Evolutionary conservation across 2,888 invertebrate species (phyloP).

Genomic region (Zygothrica quintamaculata): DNA sequence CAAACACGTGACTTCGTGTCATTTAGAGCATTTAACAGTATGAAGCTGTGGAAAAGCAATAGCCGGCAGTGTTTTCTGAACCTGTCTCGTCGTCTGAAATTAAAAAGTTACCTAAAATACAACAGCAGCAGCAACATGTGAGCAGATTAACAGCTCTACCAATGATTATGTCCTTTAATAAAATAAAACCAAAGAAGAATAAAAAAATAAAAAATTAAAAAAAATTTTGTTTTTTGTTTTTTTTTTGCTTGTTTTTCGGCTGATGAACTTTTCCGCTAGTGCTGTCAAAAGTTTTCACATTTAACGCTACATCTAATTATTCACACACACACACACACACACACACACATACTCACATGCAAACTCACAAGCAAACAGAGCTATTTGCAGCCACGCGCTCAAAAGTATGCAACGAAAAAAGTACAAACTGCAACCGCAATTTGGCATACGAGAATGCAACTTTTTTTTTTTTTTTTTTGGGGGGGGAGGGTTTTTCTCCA

Average conservation of each 20-base stretch:
- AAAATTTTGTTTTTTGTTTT: too few species aligned
- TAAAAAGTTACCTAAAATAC: conserved; percentile 19
- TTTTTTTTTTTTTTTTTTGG: too few species aligned
- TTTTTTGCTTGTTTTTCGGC: conserved; percentile 31
- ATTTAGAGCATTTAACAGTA: conserved; percentile 76
- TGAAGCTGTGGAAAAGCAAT: conserved; percentile 26
- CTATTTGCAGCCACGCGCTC: conserved; percentile 45
- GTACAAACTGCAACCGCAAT: conserved; percentile 10
- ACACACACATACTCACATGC: conserved; percentile 5
- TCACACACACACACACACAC: conserved; percentile 5
- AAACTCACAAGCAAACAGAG: conserved; percentile 33
- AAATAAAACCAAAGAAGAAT: too few species aligned
- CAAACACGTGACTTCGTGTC: conserved; percentile 81
- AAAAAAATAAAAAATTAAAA: too few species aligned
- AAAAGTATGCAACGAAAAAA: conserved; percentile 59
- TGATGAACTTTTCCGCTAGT: conserved; percentile 17
- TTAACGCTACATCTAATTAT: conserved; percentile 4
- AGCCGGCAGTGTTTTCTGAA: conserved; percentile 29
- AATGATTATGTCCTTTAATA: too few species aligned
- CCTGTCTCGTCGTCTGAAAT: conserved; percentile 18
- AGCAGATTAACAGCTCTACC: conserved; percentile 43
- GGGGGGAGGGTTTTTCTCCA: too few species aligned
- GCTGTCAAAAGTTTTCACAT: background rate
- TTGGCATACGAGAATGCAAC: too few species aligned
- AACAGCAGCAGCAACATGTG: background rate